Evolutionary conservation across 2,888 invertebrate genomes (phyloP).

Genomic region (Ommatoiulus sabulosus): DNA sequence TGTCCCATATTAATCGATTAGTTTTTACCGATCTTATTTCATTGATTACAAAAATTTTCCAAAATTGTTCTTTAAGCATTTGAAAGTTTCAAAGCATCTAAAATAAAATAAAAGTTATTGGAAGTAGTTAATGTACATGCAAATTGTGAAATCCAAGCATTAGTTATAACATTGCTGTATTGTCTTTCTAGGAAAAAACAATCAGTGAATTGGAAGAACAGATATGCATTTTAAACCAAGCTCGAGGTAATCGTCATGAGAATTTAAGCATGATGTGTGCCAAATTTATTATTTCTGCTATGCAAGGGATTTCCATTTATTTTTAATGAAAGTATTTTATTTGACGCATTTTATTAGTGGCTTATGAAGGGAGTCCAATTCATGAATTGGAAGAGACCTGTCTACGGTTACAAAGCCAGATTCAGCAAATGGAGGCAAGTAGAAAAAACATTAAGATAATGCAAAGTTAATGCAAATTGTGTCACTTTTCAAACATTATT

Average conservation of each 20-base stretch:
- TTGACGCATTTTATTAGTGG: background rate
- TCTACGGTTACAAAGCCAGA: conserved; percentile 56
- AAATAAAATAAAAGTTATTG: too few relatives aligned
- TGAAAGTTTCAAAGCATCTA: too few relatives aligned
- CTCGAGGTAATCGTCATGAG: conserved; percentile 2
- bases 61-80: too few relatives aligned
- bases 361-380: conserved; percentile 49
- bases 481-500: background rate
- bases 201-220: conserved; percentile 53
- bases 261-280: background rate
- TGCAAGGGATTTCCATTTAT: background rate
- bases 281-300: background rate
- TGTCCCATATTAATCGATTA: too few relatives aligned
- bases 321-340: background rate
- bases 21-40: too few relatives aligned
- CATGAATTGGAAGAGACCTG: conserved; percentile 52
- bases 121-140: too few relatives aligned
- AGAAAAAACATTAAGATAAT: background rate
- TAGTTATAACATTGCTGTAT: background rate
- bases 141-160: too few relatives aligned
- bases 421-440: conserved; percentile 58
- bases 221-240: conserved; percentile 48
- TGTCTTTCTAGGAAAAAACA: conserved; percentile 40
- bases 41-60: too few relatives aligned
- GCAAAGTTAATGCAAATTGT: background rate